phyloP scores from a whole-genome alignment of 2,888 invertebrate species.

The Muschampia plurimacula region DNA sequence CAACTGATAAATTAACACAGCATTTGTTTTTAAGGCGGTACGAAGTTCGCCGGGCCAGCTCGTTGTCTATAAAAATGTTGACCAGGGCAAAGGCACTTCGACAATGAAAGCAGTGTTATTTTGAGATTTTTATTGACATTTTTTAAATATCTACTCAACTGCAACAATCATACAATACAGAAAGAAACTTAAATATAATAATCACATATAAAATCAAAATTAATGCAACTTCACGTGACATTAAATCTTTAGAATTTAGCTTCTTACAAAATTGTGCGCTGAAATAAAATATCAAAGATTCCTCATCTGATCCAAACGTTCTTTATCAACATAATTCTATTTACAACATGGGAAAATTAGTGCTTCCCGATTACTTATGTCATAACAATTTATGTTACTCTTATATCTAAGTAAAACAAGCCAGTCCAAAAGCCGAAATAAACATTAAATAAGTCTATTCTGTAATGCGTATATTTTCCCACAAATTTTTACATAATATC shows the following conservation, averaged over 20 bases:
- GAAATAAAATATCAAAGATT: conserved; percentile 51
- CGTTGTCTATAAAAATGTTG: background rate
- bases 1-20: too few relatives aligned
- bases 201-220: conserved; percentile 76
- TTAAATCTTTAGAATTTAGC: conserved; percentile 65
- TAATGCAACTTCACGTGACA: conserved; percentile 58
- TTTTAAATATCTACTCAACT: conserved; percentile 74
- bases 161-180: conserved; percentile 68
- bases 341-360: conserved; percentile 46
- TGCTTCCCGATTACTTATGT: conserved; percentile 43
- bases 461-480: conserved; percentile 85
- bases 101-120: conserved; percentile 50
- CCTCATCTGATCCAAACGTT: conserved; percentile 48
- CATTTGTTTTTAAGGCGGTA: too few relatives aligned
- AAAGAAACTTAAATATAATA: conserved; percentile 71
- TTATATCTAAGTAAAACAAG: conserved; percentile 73
- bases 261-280: conserved; percentile 50
- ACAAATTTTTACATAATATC: conserved; percentile 77
- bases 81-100: background rate
- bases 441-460: conserved; percentile 79
- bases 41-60: too few relatives aligned
- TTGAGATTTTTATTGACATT: conserved; percentile 71
- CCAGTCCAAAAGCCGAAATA: conserved; percentile 78
- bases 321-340: conserved; percentile 36
- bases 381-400: conserved; percentile 62